Evolutionary conservation across 2,113 vertebrate species (phyloP).

Genomic region (Verasper variegatus): DNA sequence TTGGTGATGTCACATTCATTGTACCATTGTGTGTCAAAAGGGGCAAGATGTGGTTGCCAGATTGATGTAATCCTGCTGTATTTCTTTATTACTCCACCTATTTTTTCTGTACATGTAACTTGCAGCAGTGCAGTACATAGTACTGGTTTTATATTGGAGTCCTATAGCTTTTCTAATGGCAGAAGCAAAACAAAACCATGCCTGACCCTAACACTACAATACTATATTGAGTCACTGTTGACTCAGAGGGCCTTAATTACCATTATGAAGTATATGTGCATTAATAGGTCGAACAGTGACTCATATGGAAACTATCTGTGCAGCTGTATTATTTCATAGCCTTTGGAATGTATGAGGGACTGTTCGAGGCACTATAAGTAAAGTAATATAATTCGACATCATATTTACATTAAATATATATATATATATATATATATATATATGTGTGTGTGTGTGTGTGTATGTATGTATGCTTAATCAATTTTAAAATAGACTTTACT

Average conservation of each 20-base stretch:
- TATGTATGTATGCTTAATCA: background rate
- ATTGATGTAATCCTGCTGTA: conserved; percentile 37
- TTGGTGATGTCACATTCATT: conserved; percentile 21
- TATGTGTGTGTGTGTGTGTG: too few relatives aligned
- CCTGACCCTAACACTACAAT: background rate
- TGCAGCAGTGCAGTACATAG: background rate
- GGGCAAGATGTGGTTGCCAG: background rate
- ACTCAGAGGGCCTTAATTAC: conserved; percentile 14
- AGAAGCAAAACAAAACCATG: background rate
- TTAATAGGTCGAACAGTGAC: background rate
- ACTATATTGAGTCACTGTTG: conserved; percentile 2
- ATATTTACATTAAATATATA: conserved; percentile 12
- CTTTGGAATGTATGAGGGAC: conserved; percentile 7
- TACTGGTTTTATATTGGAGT: background rate
- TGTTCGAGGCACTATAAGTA: conserved; percentile 3
- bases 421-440: too few relatives aligned
- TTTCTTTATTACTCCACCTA: conserved; percentile 3
- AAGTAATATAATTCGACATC: conserved; percentile 33
- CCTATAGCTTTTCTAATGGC: background rate
- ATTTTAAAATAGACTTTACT: conserved; percentile 10
- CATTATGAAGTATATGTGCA: background rate
- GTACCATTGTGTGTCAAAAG: background rate
- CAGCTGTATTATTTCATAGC: conserved; percentile 9
- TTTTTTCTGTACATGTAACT: conserved; percentile 3
- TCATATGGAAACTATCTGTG: background rate